phyloP scores from a whole-genome alignment of 2,888 invertebrate genomes.

The Gnatocerus cornutus region DNA sequence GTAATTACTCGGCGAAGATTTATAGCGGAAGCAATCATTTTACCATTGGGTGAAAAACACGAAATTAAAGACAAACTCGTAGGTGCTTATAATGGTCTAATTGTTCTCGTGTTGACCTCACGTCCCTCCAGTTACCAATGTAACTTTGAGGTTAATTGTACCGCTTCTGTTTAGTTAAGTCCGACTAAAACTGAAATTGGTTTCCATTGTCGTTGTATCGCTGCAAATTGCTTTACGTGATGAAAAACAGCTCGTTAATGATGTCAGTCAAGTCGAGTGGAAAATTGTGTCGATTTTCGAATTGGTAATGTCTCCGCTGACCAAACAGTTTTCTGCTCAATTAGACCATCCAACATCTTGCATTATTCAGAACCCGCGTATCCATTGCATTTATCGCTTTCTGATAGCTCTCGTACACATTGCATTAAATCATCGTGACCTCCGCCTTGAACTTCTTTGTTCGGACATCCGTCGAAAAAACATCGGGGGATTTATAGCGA shows the following conservation, averaged over 20 bases:
- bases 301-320: slow-evolving; percentile 17
- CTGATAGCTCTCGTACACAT: too few relatives aligned
- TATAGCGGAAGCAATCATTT: slow-evolving; percentile 14
- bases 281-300: slow-evolving; percentile 35
- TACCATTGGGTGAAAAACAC: slow-evolving; percentile 9
- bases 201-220: slow-evolving; percentile 24
- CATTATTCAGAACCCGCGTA: too few relatives aligned
- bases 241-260: slow-evolving; percentile 35
- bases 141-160: slow-evolving; percentile 11
- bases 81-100: slow-evolving; percentile 20
- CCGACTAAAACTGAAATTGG: slow-evolving; percentile 16
- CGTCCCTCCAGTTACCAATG: neutral
- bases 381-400: too few relatives aligned
- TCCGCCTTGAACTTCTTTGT: too few relatives aligned
- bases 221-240: slow-evolving; percentile 32
- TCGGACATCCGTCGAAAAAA: too few relatives aligned
- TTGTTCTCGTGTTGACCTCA: slow-evolving; percentile 23
- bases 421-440: too few relatives aligned
- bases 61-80: slow-evolving; percentile 29
- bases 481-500: too few relatives aligned
- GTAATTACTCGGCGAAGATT: too few relatives aligned
- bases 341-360: too few relatives aligned
- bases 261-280: slow-evolving; percentile 26
- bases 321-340: too few relatives aligned
- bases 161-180: slow-evolving; percentile 8